Conservation (phyloP, 2,888 invertebrate genomes). For the Phyto melanocephala region DNA sequence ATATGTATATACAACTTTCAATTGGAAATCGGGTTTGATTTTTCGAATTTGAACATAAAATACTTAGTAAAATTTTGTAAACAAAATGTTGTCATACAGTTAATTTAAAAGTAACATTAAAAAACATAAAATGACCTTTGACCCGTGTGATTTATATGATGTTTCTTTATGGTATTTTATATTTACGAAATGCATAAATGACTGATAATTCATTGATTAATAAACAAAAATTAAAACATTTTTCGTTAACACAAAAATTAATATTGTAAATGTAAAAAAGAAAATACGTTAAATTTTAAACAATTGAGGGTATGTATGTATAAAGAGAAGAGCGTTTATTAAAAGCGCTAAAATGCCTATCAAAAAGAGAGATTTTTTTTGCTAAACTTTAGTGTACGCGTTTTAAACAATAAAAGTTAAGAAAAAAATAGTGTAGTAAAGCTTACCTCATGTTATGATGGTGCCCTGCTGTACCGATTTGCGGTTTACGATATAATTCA, state of each 20-base stretch:
- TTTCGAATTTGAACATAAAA: constrained; percentile 43
- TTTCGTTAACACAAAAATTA: constrained; percentile 76
- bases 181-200: constrained; percentile 22
- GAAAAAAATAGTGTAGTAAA: not conserved
- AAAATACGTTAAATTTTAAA: constrained; percentile 18
- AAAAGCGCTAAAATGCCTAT: too few relatives aligned
- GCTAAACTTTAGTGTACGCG: not conserved
- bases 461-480: constrained; percentile 81
- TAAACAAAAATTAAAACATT: constrained; percentile 77
- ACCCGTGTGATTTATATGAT: constrained; percentile 69
- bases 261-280: constrained; percentile 16
- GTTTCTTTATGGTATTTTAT: constrained; percentile 16
- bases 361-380: too few relatives aligned
- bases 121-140: constrained; percentile 69
- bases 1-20: constrained; percentile 31
- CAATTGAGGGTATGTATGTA: not conserved
- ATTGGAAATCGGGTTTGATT: not conserved
- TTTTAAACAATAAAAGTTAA: not conserved
- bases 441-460: constrained; percentile 89
- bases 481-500: constrained; percentile 94
- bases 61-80: constrained; percentile 22
- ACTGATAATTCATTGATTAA: constrained; percentile 53
- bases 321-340: too few relatives aligned
- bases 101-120: constrained; percentile 5
- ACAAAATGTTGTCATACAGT: constrained; percentile 34